Evolutionary conservation across 2,113 vertebrate genomes (phyloP), one percentile per base, ranked within the genome.

Genomic region (Eulacestoma nigropectus): DNA sequence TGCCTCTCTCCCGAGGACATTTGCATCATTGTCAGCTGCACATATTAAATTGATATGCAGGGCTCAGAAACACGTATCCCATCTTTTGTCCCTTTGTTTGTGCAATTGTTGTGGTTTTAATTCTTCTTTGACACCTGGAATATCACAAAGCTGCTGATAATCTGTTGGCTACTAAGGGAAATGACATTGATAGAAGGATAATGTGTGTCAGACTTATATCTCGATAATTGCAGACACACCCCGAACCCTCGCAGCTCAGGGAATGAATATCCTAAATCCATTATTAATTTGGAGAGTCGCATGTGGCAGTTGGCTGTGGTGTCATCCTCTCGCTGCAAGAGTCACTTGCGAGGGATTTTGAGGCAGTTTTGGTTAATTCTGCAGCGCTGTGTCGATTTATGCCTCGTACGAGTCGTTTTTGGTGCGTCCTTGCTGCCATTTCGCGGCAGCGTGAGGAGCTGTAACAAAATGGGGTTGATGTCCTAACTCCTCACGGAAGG

Each of bases 111-210:
- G 91, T 84, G 93, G 89, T 47, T 96, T 96, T 94, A 95, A 96
- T 97, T 97, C 96, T 96, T 97, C 92, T 96, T 96, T 96, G 96
- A 97, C 96, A 97, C 96, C 96, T 97, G 96, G 96, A 97, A 95
- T 92, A 96, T 95, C 93, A 96, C 96, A 97, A 95, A 96, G 96
- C 96, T 95, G 96, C 83, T 72, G 92, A 93, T 96, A 94, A 96
- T 97, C 95, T 96, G 95, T 95, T 96, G 96, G 96, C 92, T 94
- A 93, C 95, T 94, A 78, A 53, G 88, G 88, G 80, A 86, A 35
- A 87, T 94, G 96, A 95, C 96, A 95, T 82, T 96, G 96, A 94
- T 95, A 86, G 96, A 53, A 95, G 93, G 86, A 96, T 95, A 95
- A 95, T 95, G 80, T 33, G 96, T 96, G 92, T 88, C 95, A 95